Evolutionary conservation across 2,888 invertebrate species (phyloP), one percentile per base, ranked within the genome.

Genomic region (Helobdella robusta): DNA sequence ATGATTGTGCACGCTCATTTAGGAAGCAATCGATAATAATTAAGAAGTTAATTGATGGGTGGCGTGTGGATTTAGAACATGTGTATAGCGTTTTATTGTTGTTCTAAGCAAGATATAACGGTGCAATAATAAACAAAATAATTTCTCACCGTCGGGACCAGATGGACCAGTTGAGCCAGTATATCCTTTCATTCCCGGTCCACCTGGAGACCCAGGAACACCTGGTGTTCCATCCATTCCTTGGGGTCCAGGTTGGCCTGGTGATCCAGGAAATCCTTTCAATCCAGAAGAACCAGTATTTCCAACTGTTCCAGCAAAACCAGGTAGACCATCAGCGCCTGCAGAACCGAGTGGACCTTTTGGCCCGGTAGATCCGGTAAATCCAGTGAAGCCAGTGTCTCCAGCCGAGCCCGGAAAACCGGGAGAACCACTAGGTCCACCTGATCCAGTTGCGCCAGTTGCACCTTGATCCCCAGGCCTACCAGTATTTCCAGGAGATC

Each of bases 381-480:
- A 35, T 1, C 60, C 60, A 40, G 40, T 60, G 6, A 60, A 20
- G 28, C 60, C 60, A 36, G 44, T 60, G 44, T 60, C 44, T 23
- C 60, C 60, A 5, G 2, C 25, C 11, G 40, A 40, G 23, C 60
- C 60, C n/a, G 60, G 36, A n/a, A 30, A 15, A 34, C 65, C 65
- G 3, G 86, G 82, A 32, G 83, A 81, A 46, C 68, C 68, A 23
- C 52, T 46, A 50, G 46, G 6, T 23, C 65, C 65, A 36, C 44
- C 52, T 20, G 15, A 25, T 34, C 65, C 65, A 36, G 65, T 28
- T 6, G 28, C 28, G 23, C 65, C 65, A 32, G 48, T 2, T 2
- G 28, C 20, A 20, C 65, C 65, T 11, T 1, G 11, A 11, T 20
- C 35, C 30, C 63, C 63, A 52, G n/a, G 2, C 18, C 20, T 15